Base-by-base conservation (phyloP, 2,888 invertebrate species). In the Lomographa bimaculata region DNA sequence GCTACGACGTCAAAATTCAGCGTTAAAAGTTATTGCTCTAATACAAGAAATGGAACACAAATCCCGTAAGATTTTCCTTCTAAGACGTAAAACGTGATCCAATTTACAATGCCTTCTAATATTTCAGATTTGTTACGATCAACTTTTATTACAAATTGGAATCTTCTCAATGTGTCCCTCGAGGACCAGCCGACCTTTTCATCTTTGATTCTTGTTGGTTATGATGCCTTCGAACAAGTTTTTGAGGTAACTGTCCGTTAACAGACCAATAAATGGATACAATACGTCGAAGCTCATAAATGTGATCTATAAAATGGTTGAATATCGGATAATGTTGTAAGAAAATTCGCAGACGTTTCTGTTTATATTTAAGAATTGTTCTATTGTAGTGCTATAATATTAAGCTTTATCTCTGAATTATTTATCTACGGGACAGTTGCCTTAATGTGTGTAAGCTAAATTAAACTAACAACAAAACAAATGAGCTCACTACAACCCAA, bases 91-190 rank as follows among this genome's bases (percentile, higher is more conserved):
- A 76, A 79, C 79, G 80, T 80, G 80, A 80, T 77, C 79, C 73
- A 79, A 79, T 79, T 79, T 74, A 71, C 68, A 72, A 72, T 71
- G 72, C 67, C 68, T 67, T 70, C 71, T 71, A 76, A 79, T 79
- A 79, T 79, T 79, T 70, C 68, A 75, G 77, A 75, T 79, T 79
- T 78, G 77, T 76, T 77, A 74, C 79, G 73, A 73, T 71, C 72
- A 67, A 80, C 67, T 80, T 54, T 79, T 81, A 80, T 79, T 78
- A 79, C 79, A 74, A 73, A 81, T 79, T 79, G 78, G 77, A 75
- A 75, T 69, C 65, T 65, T 64, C 69, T 71, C 69, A 57, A 71
- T 75, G 68, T 71, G 67, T 75, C 79, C 71, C 73, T 46, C 9
- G 65, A 64, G 76, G 59, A 53, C 47, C 50, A 52, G 58, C 43